These are phyloP conservation scores for Priocnemis perturbator DNA, from an alignment of 2,888 invertebrate genomes.

Conservation along the genomic window DNA sequence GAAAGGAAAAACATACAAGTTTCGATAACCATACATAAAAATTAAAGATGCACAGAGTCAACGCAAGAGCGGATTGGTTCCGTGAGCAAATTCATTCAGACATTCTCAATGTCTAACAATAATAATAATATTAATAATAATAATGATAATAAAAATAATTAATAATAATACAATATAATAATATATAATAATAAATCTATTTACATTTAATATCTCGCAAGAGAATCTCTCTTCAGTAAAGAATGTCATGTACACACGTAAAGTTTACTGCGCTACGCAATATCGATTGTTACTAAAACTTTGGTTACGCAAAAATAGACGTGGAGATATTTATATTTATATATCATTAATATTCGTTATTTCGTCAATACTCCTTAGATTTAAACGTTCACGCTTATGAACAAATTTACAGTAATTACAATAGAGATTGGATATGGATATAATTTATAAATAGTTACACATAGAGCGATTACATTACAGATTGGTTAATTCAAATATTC, in stretches of 20 bases:
- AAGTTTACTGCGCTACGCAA: slow-evolving; percentile 44
- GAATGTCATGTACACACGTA: slow-evolving; percentile 46
- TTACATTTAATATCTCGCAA: slow-evolving; percentile 54
- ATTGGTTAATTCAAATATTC: slow-evolving; percentile 44
- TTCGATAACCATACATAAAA: slow-evolving; percentile 32
- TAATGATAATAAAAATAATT: slow-evolving; percentile 29
- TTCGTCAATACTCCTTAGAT: slow-evolving; percentile 32
- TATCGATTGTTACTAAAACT: slow-evolving; percentile 64
- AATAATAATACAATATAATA: slow-evolving; percentile 39
- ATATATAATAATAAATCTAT: slow-evolving; percentile 62
- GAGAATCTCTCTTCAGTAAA: slow-evolving; percentile 33
- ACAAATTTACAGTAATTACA: slow-evolving; percentile 73
- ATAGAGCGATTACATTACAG: slow-evolving; percentile 60
- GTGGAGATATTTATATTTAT: slow-evolving; percentile 26
- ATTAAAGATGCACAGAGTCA: slow-evolving; percentile 23
- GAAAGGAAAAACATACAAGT: slow-evolving; percentile 3
- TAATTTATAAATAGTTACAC: slow-evolving; percentile 64
- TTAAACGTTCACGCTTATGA: slow-evolving; percentile 57
- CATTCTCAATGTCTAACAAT: slow-evolving; percentile 32
- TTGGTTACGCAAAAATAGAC: slow-evolving; percentile 74
- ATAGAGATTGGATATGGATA: slow-evolving; percentile 58
- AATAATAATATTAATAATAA: slow-evolving; percentile 38
- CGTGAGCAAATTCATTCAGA: slow-evolving; percentile 42
- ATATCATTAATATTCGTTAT: slow-evolving; percentile 33
- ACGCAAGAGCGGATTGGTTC: slow-evolving; percentile 30